Conservation (phyloP, 2,888 invertebrate genomes). For the Tineola bisselliella region DNA sequence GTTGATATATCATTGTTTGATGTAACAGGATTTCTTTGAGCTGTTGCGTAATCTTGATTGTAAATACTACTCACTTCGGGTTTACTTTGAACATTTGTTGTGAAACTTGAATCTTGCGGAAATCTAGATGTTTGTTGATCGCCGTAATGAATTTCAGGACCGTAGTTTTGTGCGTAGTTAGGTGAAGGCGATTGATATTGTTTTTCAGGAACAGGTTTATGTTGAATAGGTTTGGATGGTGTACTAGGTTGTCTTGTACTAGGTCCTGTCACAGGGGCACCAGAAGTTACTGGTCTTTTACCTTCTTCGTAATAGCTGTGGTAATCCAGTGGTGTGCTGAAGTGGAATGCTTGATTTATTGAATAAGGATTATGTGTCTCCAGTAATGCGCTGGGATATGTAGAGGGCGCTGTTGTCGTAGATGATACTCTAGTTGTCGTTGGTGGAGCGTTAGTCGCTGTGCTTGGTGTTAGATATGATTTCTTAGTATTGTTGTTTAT, state of each 20-base stretch:
- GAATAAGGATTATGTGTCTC: slow-evolving; percentile 62
- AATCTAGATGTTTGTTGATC: slow-evolving; percentile 39
- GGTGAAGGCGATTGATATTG: slow-evolving; percentile 37
- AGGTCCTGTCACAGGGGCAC: slow-evolving; percentile 20
- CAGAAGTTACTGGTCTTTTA: slow-evolving; percentile 34
- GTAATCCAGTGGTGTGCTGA: slow-evolving; percentile 57
- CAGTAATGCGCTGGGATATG: slow-evolving; percentile 46
- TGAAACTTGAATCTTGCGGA: slow-evolving; percentile 37
- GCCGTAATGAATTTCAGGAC: slow-evolving; percentile 52
- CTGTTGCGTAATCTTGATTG: slow-evolving; percentile 21
- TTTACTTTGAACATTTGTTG: slow-evolving; percentile 28
- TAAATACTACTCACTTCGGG: slow-evolving; percentile 13
- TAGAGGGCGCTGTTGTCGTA: slow-evolving; percentile 29
- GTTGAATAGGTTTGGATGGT: slow-evolving; percentile 23
- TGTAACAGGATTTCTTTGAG: slow-evolving; percentile 28
- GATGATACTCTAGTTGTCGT: slow-evolving; percentile 30
- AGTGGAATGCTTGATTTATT: slow-evolving; percentile 60
- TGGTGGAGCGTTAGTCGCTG: slow-evolving; percentile 27
- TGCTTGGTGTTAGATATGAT: slow-evolving; percentile 28
- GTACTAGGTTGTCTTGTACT: slow-evolving; percentile 20
- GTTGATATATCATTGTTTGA: slow-evolving; percentile 27
- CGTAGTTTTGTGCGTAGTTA: slow-evolving; percentile 43
- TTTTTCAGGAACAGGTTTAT: slow-evolving; percentile 34
- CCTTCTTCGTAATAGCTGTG: slow-evolving; percentile 50
- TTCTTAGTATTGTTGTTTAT: slow-evolving; percentile 17